Evolutionary conservation across 2,113 vertebrate species (phyloP), one percentile per base, ranked within the genome.

Genomic region (Nothobranchius kuhntae): DNA sequence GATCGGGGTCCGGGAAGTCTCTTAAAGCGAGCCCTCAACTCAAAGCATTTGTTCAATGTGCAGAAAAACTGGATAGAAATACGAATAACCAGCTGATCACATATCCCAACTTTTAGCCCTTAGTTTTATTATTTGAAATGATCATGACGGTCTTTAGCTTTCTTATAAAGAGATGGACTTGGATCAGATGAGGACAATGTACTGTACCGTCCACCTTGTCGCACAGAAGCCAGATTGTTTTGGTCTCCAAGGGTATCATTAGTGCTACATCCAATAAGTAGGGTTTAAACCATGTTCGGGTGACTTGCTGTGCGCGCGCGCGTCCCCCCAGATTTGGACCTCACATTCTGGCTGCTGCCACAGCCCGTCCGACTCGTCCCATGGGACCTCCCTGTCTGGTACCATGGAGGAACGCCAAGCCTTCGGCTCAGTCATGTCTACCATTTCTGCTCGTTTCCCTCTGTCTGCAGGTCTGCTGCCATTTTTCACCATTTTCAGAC

Each of bases 191-290:
- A 24, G 48, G 54, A 75, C 73, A 56, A 75, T 53, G 59, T 44
- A 55, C 59, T 54, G 38, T 60, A 64, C 55, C 6, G 63, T 46
- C 57, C 71, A 46, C 71, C 77, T 65, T 65, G 78, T 69, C 78
- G 65, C 77, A 73, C 69, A 61, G 69, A 69, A 85, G 71, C 77
- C 77, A 78, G 77, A 73, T 84, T 77, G 68, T 56, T 57, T 35
- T 0, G 2, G 64, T 90, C 87, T 83, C 88, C 56, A 46, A 85
- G 78, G 90, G 77, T 71, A 73, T 90, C 87, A 92, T 92, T 92
- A 92, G 82, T 15, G 30, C 52, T 2, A 42, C 68, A 79, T 87
- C 72, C 38, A 35, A 70, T 82, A 78, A 80, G 75, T 73, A 61
- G 73, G 74, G 58, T 81, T 81, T 73, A 56, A 86, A 84, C 72